Conservation (phyloP, 2,113 vertebrate genomes). For the Anoplopoma fimbria region DNA sequence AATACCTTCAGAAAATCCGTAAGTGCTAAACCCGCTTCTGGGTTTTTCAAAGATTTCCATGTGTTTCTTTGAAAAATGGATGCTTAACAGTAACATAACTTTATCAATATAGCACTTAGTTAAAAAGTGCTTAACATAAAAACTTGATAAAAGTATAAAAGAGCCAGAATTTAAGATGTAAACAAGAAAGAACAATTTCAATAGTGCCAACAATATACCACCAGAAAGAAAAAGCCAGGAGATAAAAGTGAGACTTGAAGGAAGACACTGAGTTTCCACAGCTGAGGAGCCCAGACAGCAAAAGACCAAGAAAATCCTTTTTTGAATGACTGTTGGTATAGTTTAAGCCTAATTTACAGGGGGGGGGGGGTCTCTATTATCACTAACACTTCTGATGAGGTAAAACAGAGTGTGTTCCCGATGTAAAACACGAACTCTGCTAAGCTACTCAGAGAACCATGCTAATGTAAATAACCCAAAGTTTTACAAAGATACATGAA, state of each 20-base stretch:
- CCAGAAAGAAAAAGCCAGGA: neutral
- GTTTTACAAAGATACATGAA: neutral
- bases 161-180: neutral
- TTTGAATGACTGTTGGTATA: neutral
- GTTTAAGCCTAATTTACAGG: neutral
- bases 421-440: neutral
- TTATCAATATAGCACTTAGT: no score
- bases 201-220: neutral
- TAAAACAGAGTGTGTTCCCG: neutral
- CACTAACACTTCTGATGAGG: neutral
- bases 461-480: neutral
- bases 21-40: neutral
- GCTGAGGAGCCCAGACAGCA: neutral
- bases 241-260: neutral
- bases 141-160: neutral
- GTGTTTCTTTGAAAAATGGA: neutral
- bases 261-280: neutral
- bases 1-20: neutral
- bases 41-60: neutral
- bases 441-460: neutral
- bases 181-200: no score
- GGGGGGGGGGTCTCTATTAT: neutral
- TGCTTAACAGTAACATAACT: neutral
- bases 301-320: neutral
- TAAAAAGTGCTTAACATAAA: neutral